Evolutionary conservation across 1,140 invertebrate species (phyloP), one percentile per base, ranked within the genome.

Genomic region (Bombus huntii): DNA sequence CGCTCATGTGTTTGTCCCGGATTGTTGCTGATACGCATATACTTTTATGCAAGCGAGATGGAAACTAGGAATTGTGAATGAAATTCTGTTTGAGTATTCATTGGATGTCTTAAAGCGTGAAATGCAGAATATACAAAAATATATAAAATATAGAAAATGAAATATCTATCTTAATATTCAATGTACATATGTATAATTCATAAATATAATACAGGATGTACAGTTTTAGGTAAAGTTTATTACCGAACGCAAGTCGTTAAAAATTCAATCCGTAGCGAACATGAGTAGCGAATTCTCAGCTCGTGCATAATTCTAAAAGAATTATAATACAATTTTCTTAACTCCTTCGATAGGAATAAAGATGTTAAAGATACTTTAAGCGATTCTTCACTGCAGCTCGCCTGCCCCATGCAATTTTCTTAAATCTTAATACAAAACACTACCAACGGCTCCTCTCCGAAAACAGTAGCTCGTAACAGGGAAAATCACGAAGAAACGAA

Each of bases 381-480:
- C 5, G 25, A 22, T 22, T 62, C 22, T 39, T 59, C 13, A 18
- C 18, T 53, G 47, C 47, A 22, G 47, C 47, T 53, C 0, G 5
- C 10, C 75, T 31, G 18, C 47, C n/a, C 73, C 47, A 5, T 15
- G 13, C 25, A 77, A 77, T 59, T 77, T 62, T 22, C 75, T 22
- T 34, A 22, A 53, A 62, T 59, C 42, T 74, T 22, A 8, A 18
- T 15, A 59, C 15, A 62, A 62, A 57, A 28, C 53, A 39, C 12
- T 9, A 12, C 8, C n/a, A 44, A 42, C 59, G 34, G 44, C 53
- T 28, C 13, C n/a, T 31, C 13, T 13, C 12, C 1, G 68, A 78
- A 78, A 76, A 84, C 75, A 83, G 80, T 74, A 83, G 62, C 65
- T 47, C 62, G 62, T 13, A 65, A n/a, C 28, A 15, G 47, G 5